Percentiles rank a stretch among this genome's conserved stretches.
phyloP scores from a whole-genome alignment of 1,140 invertebrate genomes.

The Polypedilum vanderplanki region DNA sequence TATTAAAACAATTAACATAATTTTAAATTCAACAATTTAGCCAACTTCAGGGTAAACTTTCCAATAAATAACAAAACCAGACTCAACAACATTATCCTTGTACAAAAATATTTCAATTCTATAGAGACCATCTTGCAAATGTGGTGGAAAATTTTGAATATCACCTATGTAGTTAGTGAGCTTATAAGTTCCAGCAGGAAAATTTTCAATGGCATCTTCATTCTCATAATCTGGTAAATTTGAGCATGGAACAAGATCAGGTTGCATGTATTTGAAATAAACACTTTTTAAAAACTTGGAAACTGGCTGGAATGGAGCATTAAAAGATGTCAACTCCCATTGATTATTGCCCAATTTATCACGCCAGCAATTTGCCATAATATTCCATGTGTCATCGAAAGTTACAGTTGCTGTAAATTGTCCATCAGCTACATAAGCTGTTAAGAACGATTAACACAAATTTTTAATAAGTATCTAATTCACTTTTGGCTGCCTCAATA shows the following conservation, averaged over 20 bases:
- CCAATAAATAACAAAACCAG: not conserved
- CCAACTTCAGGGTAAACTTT: not conserved
- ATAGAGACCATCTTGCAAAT: not conserved
- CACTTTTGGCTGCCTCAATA: too few relatives aligned
- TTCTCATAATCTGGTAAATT: not conserved
- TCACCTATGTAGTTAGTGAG: not conserved
- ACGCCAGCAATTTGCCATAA: not conserved
- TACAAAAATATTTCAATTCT: constrained; percentile 1
- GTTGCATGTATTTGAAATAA: not conserved
- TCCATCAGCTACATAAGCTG: not conserved
- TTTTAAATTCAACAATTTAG: not conserved
- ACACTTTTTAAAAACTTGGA: not conserved
- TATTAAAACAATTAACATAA: too few relatives aligned
- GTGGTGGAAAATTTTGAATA: constrained; percentile 1
- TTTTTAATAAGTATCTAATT: too few relatives aligned
- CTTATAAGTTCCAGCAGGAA: not conserved
- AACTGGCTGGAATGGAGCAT: not conserved
- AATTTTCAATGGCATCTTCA: not conserved
- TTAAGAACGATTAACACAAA: not conserved
- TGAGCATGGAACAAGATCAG: not conserved
- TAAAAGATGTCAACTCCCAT: not conserved
- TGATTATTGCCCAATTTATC: constrained; percentile 20
- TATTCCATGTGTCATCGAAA: not conserved
- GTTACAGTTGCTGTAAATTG: not conserved
- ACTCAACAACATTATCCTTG: not conserved